Evolutionary conservation across 2,113 vertebrate genomes (phyloP).

Genomic region (Phrynosoma platyrhinos): DNA sequence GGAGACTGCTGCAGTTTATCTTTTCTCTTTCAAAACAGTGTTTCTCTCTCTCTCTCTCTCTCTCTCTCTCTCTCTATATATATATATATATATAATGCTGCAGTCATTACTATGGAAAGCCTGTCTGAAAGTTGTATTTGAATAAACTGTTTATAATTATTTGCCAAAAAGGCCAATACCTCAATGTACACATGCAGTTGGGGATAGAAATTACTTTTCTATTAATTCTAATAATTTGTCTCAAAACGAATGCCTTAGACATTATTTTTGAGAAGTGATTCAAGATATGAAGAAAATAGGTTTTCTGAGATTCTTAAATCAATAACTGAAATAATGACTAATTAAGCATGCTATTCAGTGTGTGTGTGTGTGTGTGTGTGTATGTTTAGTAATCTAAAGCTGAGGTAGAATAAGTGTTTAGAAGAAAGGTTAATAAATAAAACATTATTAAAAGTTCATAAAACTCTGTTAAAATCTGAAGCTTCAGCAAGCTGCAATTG

Average conservation of each 20-base stretch:
- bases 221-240: conserved; percentile 16
- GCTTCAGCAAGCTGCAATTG: conserved; percentile 40
- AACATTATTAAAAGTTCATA: conserved; percentile 34
- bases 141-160: conserved; percentile 33
- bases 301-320: conserved; percentile 16
- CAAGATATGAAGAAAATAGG: conserved; percentile 5
- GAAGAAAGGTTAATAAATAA: conserved; percentile 36
- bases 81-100: not conserved
- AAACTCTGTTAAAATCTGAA: conserved; percentile 31
- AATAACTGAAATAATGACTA: conserved; percentile 11
- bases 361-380: not conserved
- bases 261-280: conserved; percentile 28
- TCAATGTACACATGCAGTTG: conserved; percentile 40
- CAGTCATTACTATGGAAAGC: not conserved
- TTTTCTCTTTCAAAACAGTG: not conserved
- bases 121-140: not conserved
- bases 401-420: conserved; percentile 8
- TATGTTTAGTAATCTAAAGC: conserved; percentile 23
- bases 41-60: too few relatives aligned
- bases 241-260: not conserved
- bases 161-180: conserved; percentile 44
- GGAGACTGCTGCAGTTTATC: too few relatives aligned
- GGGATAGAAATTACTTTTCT: conserved; percentile 33
- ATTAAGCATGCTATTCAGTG: conserved; percentile 24
- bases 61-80: too few relatives aligned